Percentiles rank a stretch among this genome's conserved stretches.
These are phyloP conservation scores for Cyprinella venusta DNA, from an alignment of 2,797 vertebrate genomes.

Conservation along the genomic window DNA sequence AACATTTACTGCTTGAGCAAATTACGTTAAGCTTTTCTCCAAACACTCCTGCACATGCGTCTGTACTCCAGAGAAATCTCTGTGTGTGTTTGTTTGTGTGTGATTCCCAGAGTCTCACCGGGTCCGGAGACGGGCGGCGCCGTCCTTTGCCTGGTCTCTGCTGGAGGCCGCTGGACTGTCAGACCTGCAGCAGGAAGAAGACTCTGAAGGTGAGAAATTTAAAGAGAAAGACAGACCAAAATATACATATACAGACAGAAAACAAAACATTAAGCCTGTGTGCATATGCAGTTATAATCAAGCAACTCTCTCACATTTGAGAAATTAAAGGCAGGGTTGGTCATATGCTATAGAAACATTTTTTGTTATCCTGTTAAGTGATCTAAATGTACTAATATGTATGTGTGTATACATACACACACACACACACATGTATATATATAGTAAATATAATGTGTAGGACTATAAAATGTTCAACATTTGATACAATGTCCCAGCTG, in stretches of 20 bases:
- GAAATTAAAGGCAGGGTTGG: background rate
- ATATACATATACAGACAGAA: background rate
- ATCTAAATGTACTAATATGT: too few species aligned
- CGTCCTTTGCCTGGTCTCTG: slow-evolving; percentile 74
- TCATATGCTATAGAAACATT: too few species aligned
- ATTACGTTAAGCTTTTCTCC: slow-evolving; percentile 17
- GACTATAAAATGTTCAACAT: too few species aligned
- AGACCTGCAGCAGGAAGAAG: slow-evolving; percentile 30
- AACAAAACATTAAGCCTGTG: background rate
- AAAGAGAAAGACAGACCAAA: background rate
- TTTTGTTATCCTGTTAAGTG: too few species aligned
- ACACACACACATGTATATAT: too few species aligned
- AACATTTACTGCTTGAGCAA: slow-evolving; percentile 12
- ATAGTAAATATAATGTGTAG: too few species aligned
- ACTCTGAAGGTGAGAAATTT: slow-evolving; percentile 45
- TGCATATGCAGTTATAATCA: background rate
- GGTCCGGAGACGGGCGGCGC: slow-evolving; percentile 65
- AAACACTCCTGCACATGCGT: background rate
- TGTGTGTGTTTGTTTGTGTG: slow-evolving; percentile 22
- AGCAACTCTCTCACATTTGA: background rate
- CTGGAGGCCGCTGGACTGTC: slow-evolving; percentile 69
- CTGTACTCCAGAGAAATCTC: background rate
- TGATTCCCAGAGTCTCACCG: slow-evolving; percentile 39
- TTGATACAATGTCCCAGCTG: too few species aligned
- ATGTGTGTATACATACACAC: too few species aligned